phyloP scores from a whole-genome alignment of 1,140 invertebrate species.

The Bombus superbus region DNA sequence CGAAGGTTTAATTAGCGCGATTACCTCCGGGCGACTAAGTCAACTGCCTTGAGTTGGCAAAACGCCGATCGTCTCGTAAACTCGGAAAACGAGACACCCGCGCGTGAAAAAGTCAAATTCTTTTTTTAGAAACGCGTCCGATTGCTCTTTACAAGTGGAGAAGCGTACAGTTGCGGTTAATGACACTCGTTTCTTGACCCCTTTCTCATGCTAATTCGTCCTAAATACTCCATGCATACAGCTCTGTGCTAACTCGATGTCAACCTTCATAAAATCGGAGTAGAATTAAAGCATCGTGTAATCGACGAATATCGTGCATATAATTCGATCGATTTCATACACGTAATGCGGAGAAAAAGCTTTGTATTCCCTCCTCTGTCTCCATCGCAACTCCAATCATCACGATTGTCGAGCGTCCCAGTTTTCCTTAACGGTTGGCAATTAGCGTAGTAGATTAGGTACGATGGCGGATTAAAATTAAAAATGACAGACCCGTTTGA shows the following conservation, averaged over 20 bases:
- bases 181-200: not conserved
- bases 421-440: not conserved
- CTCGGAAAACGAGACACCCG: not conserved
- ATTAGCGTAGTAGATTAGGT: too few species aligned
- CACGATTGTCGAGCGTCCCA: not conserved
- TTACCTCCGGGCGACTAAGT: not conserved
- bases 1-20: not conserved
- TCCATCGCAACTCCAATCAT: too few species aligned
- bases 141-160: conserved; percentile 10
- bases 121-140: conserved; percentile 41
- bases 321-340: not conserved
- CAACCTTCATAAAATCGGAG: not conserved
- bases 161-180: not conserved
- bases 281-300: conserved; percentile 18
- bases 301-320: conserved; percentile 25
- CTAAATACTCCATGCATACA: not conserved
- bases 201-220: too few species aligned
- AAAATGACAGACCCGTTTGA: not conserved
- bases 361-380: too few species aligned
- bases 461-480: not conserved
- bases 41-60: conserved; percentile 19
- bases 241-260: too few species aligned
- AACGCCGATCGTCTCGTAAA: conserved; percentile 20
- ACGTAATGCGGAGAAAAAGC: conserved; percentile 11
- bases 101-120: conserved; percentile 32